Percentiles rank a stretch among this genome's conserved stretches.
phyloP scores from a whole-genome alignment of 2,888 invertebrate genomes.

The Aromia moschata region DNA sequence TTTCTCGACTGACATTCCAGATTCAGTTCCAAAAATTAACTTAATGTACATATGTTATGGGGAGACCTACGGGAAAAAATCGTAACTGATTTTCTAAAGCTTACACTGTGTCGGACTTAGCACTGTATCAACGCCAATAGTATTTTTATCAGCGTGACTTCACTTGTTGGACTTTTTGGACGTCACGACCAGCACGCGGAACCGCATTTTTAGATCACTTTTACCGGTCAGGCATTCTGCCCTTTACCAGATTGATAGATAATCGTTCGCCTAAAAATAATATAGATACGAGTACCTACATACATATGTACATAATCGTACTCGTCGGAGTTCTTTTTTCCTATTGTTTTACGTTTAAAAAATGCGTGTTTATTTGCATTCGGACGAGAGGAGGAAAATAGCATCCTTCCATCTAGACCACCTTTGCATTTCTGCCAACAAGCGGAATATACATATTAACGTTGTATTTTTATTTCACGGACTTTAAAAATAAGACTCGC shows the following conservation, averaged over 20 bases:
- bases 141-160: constrained; percentile 25
- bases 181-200: constrained; percentile 27
- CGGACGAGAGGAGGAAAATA: no score
- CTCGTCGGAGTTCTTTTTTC: no score
- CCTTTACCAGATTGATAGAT: not conserved
- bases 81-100: no score
- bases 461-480: constrained; percentile 45
- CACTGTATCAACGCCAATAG: constrained; percentile 13
- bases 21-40: no score
- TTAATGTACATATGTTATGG: no score
- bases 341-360: not conserved
- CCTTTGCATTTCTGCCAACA: constrained; percentile 3
- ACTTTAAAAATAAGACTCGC: constrained; percentile 29
- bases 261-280: constrained; percentile 22
- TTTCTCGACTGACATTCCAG: no score
- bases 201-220: constrained; percentile 25
- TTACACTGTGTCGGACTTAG: not conserved
- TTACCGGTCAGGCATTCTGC: constrained; percentile 8
- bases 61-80: no score
- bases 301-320: not conserved
- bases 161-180: constrained; percentile 23
- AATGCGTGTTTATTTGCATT: not conserved
- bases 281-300: no score
- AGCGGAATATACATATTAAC: not conserved
- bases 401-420: no score